phyloP scores from a whole-genome alignment of 1,140 invertebrate species.

The Conus ventricosus region DNA sequence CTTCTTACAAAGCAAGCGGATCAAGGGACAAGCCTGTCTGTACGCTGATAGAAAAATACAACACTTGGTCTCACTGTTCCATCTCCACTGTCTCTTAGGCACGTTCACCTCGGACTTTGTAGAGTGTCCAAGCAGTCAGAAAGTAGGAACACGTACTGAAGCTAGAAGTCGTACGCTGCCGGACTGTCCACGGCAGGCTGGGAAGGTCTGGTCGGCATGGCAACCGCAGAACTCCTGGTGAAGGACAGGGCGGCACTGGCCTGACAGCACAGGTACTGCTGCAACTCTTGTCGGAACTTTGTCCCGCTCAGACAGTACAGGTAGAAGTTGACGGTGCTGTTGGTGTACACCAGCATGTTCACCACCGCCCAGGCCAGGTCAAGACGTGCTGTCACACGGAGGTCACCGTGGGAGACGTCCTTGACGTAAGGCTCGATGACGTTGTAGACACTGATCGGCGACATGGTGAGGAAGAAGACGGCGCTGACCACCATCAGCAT shows the following conservation, averaged over 20 bases:
- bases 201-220: not conserved
- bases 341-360: slow-evolving; percentile 47
- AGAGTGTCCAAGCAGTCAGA: too few species aligned
- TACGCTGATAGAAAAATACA: too few species aligned
- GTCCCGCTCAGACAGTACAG: slow-evolving; percentile 47
- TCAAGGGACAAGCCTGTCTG: too few species aligned
- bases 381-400: not conserved
- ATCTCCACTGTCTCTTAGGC: too few species aligned
- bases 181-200: too few species aligned
- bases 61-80: too few species aligned
- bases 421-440: slow-evolving; percentile 25
- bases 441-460: slow-evolving; percentile 45
- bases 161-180: too few species aligned
- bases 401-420: not conserved
- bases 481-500: slow-evolving; percentile 35
- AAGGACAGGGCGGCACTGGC: not conserved
- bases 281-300: slow-evolving; percentile 38
- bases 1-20: too few species aligned
- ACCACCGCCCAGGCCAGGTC: slow-evolving; percentile 35
- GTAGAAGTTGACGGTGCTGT: slow-evolving; percentile 50
- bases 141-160: too few species aligned
- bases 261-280: not conserved
- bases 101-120: too few species aligned
- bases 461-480: slow-evolving; percentile 40
- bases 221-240: not conserved